Evolutionary conservation across 2,797 vertebrate species (phyloP).

Genomic region (Channallabes apus): DNA sequence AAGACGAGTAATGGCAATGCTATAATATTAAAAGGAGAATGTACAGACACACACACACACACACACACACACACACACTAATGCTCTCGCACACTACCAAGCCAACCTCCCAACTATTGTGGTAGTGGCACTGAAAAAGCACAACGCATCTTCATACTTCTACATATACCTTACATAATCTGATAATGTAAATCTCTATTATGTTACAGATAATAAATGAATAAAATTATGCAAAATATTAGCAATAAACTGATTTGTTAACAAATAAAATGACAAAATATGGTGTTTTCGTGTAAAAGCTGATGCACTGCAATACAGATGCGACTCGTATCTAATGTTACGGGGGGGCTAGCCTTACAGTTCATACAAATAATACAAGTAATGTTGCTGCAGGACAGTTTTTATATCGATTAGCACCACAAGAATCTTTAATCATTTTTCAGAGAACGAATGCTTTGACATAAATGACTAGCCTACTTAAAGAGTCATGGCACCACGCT

Average conservation of each 20-base stretch:
- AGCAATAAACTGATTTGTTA: slow-evolving; percentile 8
- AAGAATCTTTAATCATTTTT: slow-evolving; percentile 16
- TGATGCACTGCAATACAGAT: background rate
- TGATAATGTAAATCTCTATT: slow-evolving; percentile 17
- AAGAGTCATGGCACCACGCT: background rate
- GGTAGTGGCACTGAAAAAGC: slow-evolving; percentile 19
- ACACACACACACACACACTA: slow-evolving; percentile 1
- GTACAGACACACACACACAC: background rate
- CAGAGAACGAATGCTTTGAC: slow-evolving; percentile 18
- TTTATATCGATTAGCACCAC: slow-evolving; percentile 36
- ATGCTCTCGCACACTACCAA: background rate
- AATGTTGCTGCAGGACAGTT: background rate
- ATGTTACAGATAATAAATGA: slow-evolving; percentile 33
- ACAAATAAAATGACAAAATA: background rate
- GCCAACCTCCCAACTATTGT: background rate
- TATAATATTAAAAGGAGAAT: slow-evolving; percentile 8
- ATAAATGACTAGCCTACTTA: background rate
- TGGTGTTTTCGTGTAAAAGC: background rate
- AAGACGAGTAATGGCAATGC: slow-evolving; percentile 29
- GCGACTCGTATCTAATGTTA: slow-evolving; percentile 3
- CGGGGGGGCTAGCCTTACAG: slow-evolving; percentile 1
- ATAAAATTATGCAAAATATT: slow-evolving; percentile 11
- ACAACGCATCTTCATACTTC: slow-evolving; percentile 8
- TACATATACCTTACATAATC: slow-evolving; percentile 32
- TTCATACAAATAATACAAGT: background rate